These are phyloP conservation scores for Ischnura elegans DNA, from an alignment of 2,888 invertebrate genomes.

Conservation along the genomic window DNA sequence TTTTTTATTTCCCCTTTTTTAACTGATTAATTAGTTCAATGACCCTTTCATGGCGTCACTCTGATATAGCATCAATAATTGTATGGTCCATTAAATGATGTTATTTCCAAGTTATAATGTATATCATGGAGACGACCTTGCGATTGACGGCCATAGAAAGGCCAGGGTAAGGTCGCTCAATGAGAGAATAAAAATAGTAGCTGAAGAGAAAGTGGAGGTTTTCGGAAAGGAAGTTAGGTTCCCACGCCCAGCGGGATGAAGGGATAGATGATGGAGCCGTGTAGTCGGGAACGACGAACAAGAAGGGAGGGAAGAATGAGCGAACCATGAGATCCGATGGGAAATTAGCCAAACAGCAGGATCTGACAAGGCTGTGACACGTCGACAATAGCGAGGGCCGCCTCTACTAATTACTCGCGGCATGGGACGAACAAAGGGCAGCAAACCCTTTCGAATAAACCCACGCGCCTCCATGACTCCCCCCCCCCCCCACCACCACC, in stretches of 20 bases:
- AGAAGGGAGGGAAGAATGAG: neutral
- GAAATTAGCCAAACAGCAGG: conserved; percentile 68
- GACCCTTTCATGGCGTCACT: too few species aligned
- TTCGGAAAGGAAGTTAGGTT: neutral
- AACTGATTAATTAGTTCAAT: too few species aligned
- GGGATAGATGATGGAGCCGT: neutral
- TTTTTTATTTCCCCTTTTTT: too few species aligned
- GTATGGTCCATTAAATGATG: too few species aligned
- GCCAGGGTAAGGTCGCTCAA: neutral
- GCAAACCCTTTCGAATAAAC: conserved; percentile 26
- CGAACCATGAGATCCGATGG: neutral
- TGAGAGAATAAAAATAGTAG: neutral
- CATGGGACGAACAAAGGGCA: conserved; percentile 61
- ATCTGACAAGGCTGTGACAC: conserved; percentile 68
- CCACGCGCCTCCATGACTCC: neutral
- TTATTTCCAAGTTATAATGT: too few species aligned
- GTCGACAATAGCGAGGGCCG: conserved; percentile 61
- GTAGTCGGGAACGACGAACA: neutral
- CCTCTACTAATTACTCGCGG: conserved; percentile 68
- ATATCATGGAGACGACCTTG: too few species aligned
- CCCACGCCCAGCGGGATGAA: neutral
- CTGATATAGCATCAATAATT: too few species aligned
- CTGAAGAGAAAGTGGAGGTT: neutral
- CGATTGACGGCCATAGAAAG: neutral
- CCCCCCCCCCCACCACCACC: too few species aligned